These are phyloP conservation scores for Acrocephalus scirpaceus DNA, from an alignment of 2,797 vertebrate genomes.

Conservation along the genomic window DNA sequence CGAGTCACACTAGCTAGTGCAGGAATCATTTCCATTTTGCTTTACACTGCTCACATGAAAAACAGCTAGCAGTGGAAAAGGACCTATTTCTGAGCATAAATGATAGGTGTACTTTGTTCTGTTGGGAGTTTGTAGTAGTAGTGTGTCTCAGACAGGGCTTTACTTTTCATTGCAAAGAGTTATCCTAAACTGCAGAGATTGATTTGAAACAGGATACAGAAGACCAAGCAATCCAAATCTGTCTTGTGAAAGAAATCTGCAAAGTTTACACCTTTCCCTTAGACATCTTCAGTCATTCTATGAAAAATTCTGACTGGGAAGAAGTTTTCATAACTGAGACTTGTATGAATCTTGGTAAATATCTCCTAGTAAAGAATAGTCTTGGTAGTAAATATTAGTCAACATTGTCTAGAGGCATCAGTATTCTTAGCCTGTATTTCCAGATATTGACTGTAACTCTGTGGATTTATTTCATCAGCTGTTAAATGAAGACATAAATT, in stretches of 20 bases:
- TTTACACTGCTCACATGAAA: conserved; percentile 23
- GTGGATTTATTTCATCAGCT: not conserved
- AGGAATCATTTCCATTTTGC: conserved; percentile 55
- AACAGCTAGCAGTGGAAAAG: conserved; percentile 16
- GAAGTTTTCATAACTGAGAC: not conserved
- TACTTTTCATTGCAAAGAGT: conserved; percentile 1
- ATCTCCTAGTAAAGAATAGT: not conserved
- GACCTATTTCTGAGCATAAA: conserved; percentile 1
- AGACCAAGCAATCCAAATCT: not conserved
- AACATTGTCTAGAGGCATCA: not conserved
- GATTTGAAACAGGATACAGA: not conserved
- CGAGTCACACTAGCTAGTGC: conserved; percentile 36
- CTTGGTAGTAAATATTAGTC: conserved; percentile 30
- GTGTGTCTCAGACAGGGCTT: not conserved
- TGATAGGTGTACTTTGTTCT: not conserved
- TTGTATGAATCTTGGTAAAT: not conserved
- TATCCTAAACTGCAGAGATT: not conserved
- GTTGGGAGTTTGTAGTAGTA: not conserved
- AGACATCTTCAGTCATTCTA: not conserved
- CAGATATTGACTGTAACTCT: not conserved
- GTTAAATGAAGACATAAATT: not conserved
- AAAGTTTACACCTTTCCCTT: not conserved
- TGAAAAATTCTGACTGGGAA: not conserved
- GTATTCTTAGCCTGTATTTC: not conserved
- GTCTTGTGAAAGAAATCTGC: not conserved